phyloP scores from a whole-genome alignment of 1,140 invertebrate genomes.

The Orius insidiosus region DNA sequence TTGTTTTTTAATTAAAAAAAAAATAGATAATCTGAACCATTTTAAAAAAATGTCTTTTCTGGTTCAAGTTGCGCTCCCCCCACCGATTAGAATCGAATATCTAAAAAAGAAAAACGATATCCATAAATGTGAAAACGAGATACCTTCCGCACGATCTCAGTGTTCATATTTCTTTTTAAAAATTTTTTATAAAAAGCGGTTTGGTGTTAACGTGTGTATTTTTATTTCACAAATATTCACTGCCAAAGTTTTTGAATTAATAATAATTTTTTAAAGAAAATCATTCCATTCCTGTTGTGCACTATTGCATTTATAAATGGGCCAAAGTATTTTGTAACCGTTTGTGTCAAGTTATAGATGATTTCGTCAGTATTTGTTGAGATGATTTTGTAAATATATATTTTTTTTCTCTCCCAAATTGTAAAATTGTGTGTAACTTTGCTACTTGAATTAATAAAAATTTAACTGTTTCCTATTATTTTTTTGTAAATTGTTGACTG shows the following conservation, averaged over 20 bases:
- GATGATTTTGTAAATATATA: conserved; percentile 7
- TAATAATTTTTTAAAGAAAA: not conserved
- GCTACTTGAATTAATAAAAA: conserved; percentile 7
- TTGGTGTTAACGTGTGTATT: not conserved
- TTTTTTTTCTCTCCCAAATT: conserved; percentile 1
- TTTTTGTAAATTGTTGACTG: no score
- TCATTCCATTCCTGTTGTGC: not conserved
- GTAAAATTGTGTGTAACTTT: conserved; percentile 8
- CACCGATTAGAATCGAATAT: no score
- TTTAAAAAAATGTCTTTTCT: no score
- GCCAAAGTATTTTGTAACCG: conserved; percentile 5
- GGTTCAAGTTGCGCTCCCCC: no score
- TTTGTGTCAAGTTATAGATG: not conserved
- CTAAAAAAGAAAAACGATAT: not conserved
- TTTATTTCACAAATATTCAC: conserved; percentile 4
- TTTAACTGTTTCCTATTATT: no score
- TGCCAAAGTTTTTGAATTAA: conserved; percentile 4
- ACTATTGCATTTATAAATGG: conserved; percentile 10
- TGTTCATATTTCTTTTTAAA: not conserved
- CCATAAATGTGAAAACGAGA: not conserved
- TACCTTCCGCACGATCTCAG: not conserved
- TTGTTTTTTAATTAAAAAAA: no score
- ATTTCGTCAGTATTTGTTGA: not conserved
- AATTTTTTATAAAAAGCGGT: not conserved
- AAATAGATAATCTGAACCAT: no score